Evolutionary conservation across 2,797 vertebrate species (phyloP).

Genomic region (Acanthiza pusilla): DNA sequence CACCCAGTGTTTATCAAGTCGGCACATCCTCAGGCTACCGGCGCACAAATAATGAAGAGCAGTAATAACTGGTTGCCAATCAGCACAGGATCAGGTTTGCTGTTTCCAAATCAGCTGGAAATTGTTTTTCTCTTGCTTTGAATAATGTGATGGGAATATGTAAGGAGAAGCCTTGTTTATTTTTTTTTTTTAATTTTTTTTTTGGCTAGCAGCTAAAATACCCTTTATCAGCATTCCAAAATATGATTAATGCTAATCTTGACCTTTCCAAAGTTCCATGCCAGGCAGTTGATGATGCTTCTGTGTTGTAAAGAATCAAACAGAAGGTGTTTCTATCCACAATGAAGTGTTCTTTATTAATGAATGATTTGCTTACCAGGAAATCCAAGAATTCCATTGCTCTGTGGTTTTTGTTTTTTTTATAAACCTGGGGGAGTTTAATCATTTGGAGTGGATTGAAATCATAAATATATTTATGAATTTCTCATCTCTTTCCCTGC

Average conservation of each 20-base stretch:
- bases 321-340: conserved; percentile 54
- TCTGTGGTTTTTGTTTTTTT: not conserved
- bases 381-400: conserved; percentile 36
- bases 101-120: conserved; percentile 39
- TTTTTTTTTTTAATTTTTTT: not conserved
- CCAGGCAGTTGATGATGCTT: conserved; percentile 67
- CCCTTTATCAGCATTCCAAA: conserved; percentile 18
- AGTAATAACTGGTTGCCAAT: conserved; percentile 15
- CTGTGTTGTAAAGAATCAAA: conserved; percentile 51
- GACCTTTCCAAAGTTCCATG: conserved; percentile 70
- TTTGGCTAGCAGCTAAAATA: conserved; percentile 4
- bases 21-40: not conserved
- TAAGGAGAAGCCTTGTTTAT: not conserved
- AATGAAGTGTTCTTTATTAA: conserved; percentile 67
- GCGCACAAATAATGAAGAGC: not conserved
- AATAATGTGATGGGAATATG: conserved; percentile 43
- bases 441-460: conserved; percentile 66
- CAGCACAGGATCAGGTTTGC: not conserved
- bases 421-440: conserved; percentile 37
- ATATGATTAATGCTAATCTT: conserved; percentile 68
- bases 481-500: not conserved
- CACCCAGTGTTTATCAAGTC: not conserved
- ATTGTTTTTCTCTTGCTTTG: conserved; percentile 37
- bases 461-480: conserved; percentile 73
- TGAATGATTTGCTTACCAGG: conserved; percentile 53